Conservation (phyloP, 2,888 invertebrate species). For the Smittia sp. region DNA sequence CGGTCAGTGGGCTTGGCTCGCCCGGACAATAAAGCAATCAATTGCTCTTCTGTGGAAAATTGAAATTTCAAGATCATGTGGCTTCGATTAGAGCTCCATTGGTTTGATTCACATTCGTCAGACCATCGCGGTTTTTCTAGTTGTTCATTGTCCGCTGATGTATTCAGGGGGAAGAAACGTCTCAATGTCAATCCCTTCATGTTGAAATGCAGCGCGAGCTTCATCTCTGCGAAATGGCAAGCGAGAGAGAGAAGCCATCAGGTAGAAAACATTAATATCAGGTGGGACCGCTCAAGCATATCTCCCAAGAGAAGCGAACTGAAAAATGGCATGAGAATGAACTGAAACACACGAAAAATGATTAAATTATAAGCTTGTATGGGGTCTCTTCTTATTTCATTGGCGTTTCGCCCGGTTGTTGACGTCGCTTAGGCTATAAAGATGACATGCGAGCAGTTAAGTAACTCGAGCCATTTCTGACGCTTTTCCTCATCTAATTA, state of each 20-base stretch:
- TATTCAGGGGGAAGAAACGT: neutral
- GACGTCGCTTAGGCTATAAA: neutral
- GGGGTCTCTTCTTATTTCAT: neutral
- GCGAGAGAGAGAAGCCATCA: slow-evolving; percentile 7
- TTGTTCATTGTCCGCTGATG: neutral
- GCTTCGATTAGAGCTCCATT: neutral
- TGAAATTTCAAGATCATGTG: slow-evolving; percentile 7
- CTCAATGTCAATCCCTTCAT: neutral
- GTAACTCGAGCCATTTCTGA: neutral
- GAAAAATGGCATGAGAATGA: neutral
- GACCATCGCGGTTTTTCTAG: neutral
- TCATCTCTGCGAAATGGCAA: slow-evolving; percentile 5
- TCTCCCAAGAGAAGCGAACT: slow-evolving; percentile 23
- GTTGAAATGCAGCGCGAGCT: neutral
- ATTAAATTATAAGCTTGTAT: neutral
- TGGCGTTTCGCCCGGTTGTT: neutral
- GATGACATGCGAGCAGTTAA: neutral
- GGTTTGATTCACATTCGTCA: neutral
- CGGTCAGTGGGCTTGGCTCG: neutral
- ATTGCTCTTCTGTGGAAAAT: neutral
- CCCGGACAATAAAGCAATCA: neutral
- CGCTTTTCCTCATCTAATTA: neutral
- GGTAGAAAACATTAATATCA: slow-evolving; percentile 24
- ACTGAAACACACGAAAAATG: slow-evolving; percentile 8
- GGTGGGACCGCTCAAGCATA: slow-evolving; percentile 35